Conservation (phyloP, 1,140 invertebrate species). For the Rhagoletis zephyria region DNA sequence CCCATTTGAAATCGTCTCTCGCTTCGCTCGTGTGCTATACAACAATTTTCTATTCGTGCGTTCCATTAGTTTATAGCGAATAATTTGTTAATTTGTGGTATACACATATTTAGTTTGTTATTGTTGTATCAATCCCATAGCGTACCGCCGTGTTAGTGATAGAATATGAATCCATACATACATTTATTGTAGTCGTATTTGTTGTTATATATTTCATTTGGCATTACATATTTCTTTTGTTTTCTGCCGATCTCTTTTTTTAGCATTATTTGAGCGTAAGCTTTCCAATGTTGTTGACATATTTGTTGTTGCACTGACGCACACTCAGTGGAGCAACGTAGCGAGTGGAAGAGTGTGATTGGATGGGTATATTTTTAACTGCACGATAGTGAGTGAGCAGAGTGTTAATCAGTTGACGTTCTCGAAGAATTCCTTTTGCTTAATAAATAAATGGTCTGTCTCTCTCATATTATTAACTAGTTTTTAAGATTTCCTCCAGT, state of each 20-base stretch:
- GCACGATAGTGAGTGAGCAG: not conserved
- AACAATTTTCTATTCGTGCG: constrained; percentile 20
- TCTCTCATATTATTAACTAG: no score
- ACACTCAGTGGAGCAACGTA: not conserved
- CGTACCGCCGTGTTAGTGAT: not conserved
- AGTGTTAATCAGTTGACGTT: not conserved
- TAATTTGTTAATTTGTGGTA: not conserved
- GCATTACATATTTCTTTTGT: not conserved
- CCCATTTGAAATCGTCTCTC: constrained; percentile 1
- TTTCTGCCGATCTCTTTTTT: not conserved
- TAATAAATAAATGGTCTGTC: no score
- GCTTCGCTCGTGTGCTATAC: not conserved
- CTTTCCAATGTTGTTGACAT: constrained; percentile 49
- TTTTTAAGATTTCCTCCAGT: no score
- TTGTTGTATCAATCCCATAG: not conserved
- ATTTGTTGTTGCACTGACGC: constrained; percentile 11
- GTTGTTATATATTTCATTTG: not conserved
- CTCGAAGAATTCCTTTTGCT: no score
- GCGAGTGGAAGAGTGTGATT: not conserved
- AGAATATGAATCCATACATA: not conserved
- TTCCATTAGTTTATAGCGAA: not conserved
- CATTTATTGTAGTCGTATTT: not conserved
- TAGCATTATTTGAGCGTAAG: constrained; percentile 46
- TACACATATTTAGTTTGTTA: not conserved
- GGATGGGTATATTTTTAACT: not conserved